Conservation (phyloP, 2,797 vertebrate species). For the Xenentodon cancila region DNA sequence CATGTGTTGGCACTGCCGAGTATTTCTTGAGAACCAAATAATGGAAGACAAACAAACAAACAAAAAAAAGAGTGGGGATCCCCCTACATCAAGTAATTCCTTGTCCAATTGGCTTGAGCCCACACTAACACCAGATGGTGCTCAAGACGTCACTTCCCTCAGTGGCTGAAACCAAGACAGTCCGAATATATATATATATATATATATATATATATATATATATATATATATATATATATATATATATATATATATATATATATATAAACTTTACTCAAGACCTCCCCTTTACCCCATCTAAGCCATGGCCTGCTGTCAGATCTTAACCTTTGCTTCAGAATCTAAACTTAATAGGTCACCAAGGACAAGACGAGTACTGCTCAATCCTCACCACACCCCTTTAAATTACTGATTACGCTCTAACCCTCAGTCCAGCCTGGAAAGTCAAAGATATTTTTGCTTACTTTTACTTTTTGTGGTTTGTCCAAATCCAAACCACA, state of each 20-base stretch:
- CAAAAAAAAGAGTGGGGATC: conserved; percentile 9
- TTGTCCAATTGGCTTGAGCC: conserved; percentile 14
- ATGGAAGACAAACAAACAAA: conserved; percentile 19
- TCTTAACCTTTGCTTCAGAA: conserved; percentile 24
- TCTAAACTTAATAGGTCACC: background rate
- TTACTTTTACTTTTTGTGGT: too few relatives aligned
- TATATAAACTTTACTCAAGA: conserved; percentile 16
- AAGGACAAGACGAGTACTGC: conserved; percentile 5
- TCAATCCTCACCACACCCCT: conserved; percentile 11
- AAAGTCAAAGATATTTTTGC: too few relatives aligned
- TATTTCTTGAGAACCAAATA: conserved; percentile 43
- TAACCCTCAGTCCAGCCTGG: conserved; percentile 5
- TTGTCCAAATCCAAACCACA: too few relatives aligned
- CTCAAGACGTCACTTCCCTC: conserved; percentile 28
- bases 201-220: too few relatives aligned
- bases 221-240: too few relatives aligned
- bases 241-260: too few relatives aligned
- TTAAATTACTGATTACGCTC: conserved; percentile 5
- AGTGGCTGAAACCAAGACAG: conserved; percentile 17
- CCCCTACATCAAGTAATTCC: background rate
- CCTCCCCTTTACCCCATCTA: conserved; percentile 31
- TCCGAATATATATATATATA: too few relatives aligned
- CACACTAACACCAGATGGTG: conserved; percentile 59
- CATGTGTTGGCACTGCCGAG: conserved; percentile 50
- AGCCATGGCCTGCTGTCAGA: conserved; percentile 36